A percentile compares a stretch with the other conserved stretches of the same genome.
Conservation (phyloP, 2,797 vertebrate genomes). For the Adelosebastes latens region DNA sequence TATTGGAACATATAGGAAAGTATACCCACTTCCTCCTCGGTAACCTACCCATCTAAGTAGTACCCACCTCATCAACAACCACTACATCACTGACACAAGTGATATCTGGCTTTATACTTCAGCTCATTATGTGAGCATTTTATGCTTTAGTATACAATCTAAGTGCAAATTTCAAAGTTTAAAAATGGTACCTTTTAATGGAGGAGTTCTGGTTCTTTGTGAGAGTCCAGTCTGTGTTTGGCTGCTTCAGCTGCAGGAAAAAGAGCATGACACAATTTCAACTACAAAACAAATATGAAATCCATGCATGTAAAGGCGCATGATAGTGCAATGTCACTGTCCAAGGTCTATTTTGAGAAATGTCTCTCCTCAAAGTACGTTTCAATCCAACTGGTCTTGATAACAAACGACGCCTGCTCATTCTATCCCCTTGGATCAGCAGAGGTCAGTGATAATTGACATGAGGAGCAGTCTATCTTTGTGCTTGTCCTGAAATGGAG, state of each 20-base stretch:
- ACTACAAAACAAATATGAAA: background rate
- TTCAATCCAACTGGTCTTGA: background rate
- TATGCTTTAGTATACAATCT: background rate
- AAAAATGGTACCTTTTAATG: slow-evolving; percentile 87
- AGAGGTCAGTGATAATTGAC: slow-evolving; percentile 42
- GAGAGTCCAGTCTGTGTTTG: slow-evolving; percentile 90
- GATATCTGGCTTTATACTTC: background rate
- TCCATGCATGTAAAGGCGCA: background rate
- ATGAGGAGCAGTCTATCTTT: slow-evolving; percentile 23
- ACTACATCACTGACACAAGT: too few species aligned
- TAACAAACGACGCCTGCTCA: background rate
- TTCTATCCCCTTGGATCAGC: slow-evolving; percentile 7
- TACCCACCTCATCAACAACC: too few species aligned
- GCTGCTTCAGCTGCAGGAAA: slow-evolving; percentile 87
- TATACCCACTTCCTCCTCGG: too few species aligned
- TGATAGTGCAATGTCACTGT: background rate
- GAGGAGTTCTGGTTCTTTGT: slow-evolving; percentile 85
- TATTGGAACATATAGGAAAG: too few species aligned
- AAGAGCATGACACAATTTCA: background rate
- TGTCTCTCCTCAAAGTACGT: background rate
- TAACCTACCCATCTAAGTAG: too few species aligned
- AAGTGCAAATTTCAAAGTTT: background rate
- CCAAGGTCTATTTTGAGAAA: background rate
- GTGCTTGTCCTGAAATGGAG: slow-evolving; percentile 39
- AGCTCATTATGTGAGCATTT: background rate